phyloP scores from a whole-genome alignment of 2,797 vertebrate species.

The Rhabdomys pumilio region DNA sequence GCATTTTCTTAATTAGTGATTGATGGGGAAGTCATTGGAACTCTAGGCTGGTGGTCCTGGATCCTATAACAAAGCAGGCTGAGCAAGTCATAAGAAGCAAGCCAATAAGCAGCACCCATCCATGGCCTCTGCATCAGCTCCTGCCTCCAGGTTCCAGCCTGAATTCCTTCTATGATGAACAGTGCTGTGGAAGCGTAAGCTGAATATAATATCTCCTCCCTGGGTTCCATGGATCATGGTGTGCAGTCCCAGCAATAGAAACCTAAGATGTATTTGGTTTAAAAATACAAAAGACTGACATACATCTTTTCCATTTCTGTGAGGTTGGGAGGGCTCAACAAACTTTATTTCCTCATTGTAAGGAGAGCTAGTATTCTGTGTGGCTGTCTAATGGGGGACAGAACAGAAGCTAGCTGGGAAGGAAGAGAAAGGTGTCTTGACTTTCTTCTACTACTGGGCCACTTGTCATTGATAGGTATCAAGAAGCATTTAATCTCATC shows the following conservation, averaged over 20 bases:
- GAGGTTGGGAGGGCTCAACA: background rate
- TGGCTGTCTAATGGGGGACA: background rate
- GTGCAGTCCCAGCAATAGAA: background rate
- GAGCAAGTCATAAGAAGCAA: background rate
- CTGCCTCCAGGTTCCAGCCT: background rate
- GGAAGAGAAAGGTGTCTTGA: background rate
- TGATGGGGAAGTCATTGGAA: background rate
- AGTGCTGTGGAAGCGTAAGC: background rate
- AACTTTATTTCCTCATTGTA: background rate
- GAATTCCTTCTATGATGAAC: background rate
- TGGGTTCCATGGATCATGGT: background rate
- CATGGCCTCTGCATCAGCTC: background rate
- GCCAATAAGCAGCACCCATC: background rate
- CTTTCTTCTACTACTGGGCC: background rate
- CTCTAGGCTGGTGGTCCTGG: background rate
- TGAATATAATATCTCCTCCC: background rate
- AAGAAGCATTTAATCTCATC: background rate
- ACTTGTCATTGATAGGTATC: background rate
- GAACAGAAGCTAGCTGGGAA: background rate
- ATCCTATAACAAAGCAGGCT: background rate
- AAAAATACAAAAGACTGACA: background rate
- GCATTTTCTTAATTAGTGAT: background rate
- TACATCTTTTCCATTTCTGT: background rate
- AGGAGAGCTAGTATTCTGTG: background rate
- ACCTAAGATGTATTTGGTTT: background rate